These are phyloP conservation scores for Harpagifer antarcticus DNA, from an alignment of 2,797 vertebrate species.

Conservation along the genomic window DNA sequence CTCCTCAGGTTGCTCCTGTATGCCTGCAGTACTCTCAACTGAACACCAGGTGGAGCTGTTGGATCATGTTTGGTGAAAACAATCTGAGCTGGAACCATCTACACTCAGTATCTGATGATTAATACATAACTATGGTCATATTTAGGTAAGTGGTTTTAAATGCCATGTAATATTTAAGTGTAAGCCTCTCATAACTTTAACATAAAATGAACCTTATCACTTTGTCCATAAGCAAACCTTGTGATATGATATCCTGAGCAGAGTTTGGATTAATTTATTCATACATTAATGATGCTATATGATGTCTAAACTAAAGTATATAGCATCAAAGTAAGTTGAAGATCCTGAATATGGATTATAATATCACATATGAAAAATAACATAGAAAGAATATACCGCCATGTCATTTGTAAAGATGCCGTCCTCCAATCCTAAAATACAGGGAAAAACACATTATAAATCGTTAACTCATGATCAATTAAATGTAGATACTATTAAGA, in stretches of 20 bases:
- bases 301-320: too few relatives aligned
- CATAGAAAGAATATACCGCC: too few relatives aligned
- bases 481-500: too few relatives aligned
- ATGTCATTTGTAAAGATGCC: too few relatives aligned
- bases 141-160: neutral
- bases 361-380: too few relatives aligned
- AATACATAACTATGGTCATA: neutral
- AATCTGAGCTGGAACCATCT: neutral
- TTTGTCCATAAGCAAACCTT: neutral
- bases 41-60: constrained; percentile 69
- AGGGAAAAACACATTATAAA: too few relatives aligned
- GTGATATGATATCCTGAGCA: neutral
- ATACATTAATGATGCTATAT: neutral
- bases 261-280: neutral
- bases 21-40: neutral
- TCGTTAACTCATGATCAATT: too few relatives aligned
- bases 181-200: neutral
- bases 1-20: neutral
- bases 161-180: neutral
- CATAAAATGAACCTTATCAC: neutral
- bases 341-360: too few relatives aligned
- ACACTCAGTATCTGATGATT: neutral
- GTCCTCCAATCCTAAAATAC: too few relatives aligned
- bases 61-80: constrained; percentile 19
- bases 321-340: too few relatives aligned